Percentiles rank a stretch among this genome's conserved stretches.
Evolutionary conservation across 2,797 vertebrate genomes (phyloP).

Genomic region (Tragopan temminckii): DNA sequence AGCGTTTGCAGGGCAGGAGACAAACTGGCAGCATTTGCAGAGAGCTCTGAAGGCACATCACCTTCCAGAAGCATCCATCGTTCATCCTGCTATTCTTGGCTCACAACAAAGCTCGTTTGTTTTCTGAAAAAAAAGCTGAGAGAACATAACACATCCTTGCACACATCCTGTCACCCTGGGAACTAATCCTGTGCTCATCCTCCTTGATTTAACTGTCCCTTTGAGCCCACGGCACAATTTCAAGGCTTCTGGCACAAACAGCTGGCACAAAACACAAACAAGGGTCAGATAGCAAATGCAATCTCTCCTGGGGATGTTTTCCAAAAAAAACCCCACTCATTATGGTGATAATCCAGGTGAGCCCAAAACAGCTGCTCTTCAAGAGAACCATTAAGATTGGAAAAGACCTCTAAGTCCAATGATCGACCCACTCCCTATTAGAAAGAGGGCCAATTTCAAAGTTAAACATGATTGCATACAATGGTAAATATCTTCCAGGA

Average conservation of each 20-base stretch:
- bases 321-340: not conserved
- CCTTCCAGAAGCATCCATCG: conserved; percentile 2
- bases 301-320: not conserved
- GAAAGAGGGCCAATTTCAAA: not conserved
- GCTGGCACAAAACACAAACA: not conserved
- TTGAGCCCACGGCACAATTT: not conserved
- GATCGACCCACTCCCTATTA: not conserved
- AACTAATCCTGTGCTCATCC: not conserved
- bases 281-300: not conserved
- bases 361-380: not conserved
- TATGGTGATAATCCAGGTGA: not conserved
- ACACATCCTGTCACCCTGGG: not conserved
- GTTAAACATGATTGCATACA: not conserved
- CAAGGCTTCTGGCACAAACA: not conserved
- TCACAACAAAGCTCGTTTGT: conserved; percentile 1
- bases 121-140: conserved; percentile 13
- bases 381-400: not conserved
- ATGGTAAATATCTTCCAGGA: not conserved
- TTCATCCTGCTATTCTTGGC: conserved; percentile 6
- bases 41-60: conserved; percentile 35
- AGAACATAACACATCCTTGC: not conserved
- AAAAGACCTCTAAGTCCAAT: too few species aligned
- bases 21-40: conserved; percentile 21
- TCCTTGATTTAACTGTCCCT: not conserved
- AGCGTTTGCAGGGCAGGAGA: conserved; percentile 35